A percentile compares a stretch with the other conserved stretches of the same genome.
Conservation (phyloP, 2,113 vertebrate species). For the Prunella himalayana region DNA sequence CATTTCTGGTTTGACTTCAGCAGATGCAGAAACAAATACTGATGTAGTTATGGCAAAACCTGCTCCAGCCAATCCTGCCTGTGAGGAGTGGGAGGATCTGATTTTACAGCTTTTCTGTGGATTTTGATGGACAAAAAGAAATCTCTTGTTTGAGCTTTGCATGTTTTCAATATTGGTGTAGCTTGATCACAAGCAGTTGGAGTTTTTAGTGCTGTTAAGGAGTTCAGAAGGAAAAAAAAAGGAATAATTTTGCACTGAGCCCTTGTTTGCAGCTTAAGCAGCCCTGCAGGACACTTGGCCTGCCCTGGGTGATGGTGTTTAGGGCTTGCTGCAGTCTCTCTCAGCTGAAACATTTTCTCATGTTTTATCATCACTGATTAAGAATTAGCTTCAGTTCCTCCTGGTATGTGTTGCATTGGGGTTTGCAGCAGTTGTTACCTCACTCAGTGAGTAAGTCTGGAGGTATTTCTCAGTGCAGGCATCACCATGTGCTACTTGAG, state of each 20-base stretch:
- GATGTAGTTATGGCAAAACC: background rate
- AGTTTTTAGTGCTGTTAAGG: background rate
- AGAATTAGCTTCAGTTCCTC: background rate
- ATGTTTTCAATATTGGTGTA: background rate
- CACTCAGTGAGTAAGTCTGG: background rate
- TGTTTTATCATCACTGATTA: background rate
- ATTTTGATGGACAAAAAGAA: background rate
- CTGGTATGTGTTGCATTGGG: fast-evolving
- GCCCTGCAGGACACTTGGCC: background rate
- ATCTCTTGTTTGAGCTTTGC: background rate
- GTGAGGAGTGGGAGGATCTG: background rate
- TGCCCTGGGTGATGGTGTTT: background rate
- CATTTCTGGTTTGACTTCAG: background rate
- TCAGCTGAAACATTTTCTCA: background rate
- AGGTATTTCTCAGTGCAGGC: background rate
- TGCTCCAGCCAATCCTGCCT: background rate
- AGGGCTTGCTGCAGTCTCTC: background rate
- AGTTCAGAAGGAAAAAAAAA: background rate
- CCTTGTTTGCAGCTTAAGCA: background rate
- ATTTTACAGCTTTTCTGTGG: background rate
- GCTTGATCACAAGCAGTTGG: background rate
- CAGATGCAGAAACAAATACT: background rate
- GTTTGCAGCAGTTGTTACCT: background rate
- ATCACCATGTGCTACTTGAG: fast-evolving
- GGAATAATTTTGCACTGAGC: background rate